Evolutionary conservation across 2,888 invertebrate species (phyloP), one percentile per base, ranked within the genome.

Genomic region (Macrostomum cliftonense): DNA sequence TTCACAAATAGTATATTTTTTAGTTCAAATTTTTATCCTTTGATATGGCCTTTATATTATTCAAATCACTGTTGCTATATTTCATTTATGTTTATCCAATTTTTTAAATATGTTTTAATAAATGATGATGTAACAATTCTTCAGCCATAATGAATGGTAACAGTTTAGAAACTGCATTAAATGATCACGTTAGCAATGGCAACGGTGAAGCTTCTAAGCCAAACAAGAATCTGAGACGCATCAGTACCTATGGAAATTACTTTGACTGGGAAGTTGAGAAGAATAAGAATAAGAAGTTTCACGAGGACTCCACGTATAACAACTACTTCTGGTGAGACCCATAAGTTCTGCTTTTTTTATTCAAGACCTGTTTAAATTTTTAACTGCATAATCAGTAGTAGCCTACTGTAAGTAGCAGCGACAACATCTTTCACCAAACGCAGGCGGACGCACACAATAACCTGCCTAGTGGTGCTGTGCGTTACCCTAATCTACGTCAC

Each of bases 381-480:
- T n/a, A n/a, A 28, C 28, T 28, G 5, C 9, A 28, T 4, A 7
- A 28, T 28, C 28, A 28, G 4, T 28, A 28, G 28, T 9, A 28
- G 28, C 28, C 28, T 28, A 28, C 28, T 28, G 28, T 28, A 28
- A 28, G 28, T 28, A 28, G 28, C 28, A 28, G 9, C 9, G 5
- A 28, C 5, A 28, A 9, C 4, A 28, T 7, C 9, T 28, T 4
- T 28, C 28, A 28, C 4, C 28, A 28, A 28, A 4, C 64, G 19
- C 63, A 74, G 74, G 74, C 61, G 71, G 47, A 74, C 75, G 14
- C 75, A 75, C 59, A 74, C 74, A 12, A 59, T 76, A 20, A 71
- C 73, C 1, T 71, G 71, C 13, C 61, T 75, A 36, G 63, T 73
- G 49, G 57, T 73, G 39, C 66, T 75, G 53, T 64, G 70, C 43